These are phyloP conservation scores for Drosophila ananassae DNA, from an alignment of 1,140 invertebrate genomes.

Conservation along the genomic window DNA sequence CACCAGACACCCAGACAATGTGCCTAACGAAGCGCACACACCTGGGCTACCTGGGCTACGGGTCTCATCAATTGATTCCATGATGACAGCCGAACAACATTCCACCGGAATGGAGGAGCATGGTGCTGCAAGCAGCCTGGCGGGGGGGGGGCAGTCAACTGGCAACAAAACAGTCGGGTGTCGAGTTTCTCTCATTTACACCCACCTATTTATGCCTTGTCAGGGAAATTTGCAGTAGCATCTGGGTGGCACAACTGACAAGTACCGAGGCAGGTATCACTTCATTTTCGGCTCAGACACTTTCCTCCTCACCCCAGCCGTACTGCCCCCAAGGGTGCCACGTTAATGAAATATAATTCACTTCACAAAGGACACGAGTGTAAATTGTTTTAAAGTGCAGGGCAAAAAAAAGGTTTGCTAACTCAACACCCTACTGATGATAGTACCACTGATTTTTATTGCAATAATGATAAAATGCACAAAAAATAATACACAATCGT, in stretches of 20 bases:
- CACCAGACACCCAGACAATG: slow-evolving; percentile 17
- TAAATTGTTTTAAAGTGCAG: slow-evolving; percentile 14
- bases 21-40: slow-evolving; percentile 52
- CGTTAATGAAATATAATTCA: slow-evolving; percentile 49
- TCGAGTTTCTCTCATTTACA: slow-evolving; percentile 58
- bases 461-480: not conserved
- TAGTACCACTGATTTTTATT: slow-evolving; percentile 10
- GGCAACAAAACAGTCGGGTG: slow-evolving; percentile 61
- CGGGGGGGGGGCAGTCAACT: slow-evolving; percentile 20
- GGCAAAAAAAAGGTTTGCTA: not conserved
- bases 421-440: slow-evolving; percentile 13
- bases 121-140: not conserved
- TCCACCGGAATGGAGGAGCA: slow-evolving; percentile 13
- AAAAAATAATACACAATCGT: not conserved
- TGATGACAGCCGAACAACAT: slow-evolving; percentile 65
- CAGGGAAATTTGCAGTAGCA: slow-evolving; percentile 57
- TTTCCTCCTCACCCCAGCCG: not conserved
- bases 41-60: slow-evolving; percentile 14
- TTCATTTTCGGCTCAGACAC: slow-evolving; percentile 35
- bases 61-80: slow-evolving; percentile 65
- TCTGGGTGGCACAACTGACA: slow-evolving; percentile 36
- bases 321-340: not conserved
- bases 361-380: not conserved
- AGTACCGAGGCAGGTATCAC: slow-evolving; percentile 53
- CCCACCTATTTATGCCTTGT: slow-evolving; percentile 45